Evolutionary conservation across 1,140 invertebrate genomes (phyloP).

Genomic region (Adelges cooleyi): DNA sequence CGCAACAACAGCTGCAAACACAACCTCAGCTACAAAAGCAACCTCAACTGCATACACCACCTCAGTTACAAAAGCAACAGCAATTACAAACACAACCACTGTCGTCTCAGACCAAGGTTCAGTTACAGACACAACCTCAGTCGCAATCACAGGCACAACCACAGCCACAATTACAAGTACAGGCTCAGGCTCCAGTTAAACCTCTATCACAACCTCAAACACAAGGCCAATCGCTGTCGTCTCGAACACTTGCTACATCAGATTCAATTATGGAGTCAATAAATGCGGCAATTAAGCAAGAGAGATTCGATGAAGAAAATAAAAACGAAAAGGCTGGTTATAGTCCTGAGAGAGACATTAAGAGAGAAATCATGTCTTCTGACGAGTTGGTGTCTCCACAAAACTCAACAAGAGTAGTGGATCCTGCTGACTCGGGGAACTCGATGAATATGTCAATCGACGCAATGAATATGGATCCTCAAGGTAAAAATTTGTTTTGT

Average conservation of each 20-base stretch:
- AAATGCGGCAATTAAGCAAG: conserved; percentile 29
- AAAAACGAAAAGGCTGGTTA: conserved; percentile 24
- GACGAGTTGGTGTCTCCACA: conserved; percentile 42
- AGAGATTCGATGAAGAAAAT: conserved; percentile 3
- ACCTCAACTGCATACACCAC: neutral
- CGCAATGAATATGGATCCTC: neutral
- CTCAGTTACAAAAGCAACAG: neutral
- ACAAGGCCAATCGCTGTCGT: neutral
- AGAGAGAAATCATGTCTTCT: conserved; percentile 43
- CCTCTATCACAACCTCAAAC: neutral
- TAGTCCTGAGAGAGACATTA: conserved; percentile 36
- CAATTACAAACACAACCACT: neutral
- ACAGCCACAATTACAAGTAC: neutral
- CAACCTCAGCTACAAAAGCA: neutral
- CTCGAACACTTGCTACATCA: neutral
- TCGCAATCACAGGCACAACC: neutral
- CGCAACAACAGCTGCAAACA: neutral
- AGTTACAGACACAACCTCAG: neutral
- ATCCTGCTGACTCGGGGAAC: conserved; percentile 11
- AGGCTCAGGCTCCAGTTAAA: neutral
- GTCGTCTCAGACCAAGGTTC: neutral
- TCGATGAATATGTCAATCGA: conserved; percentile 6
- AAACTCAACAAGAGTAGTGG: conserved; percentile 32
- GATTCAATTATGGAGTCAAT: conserved; percentile 20
- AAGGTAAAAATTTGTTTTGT: neutral